phyloP scores from a whole-genome alignment of 2,113 vertebrate species.

The Corydoras sp. region DNA sequence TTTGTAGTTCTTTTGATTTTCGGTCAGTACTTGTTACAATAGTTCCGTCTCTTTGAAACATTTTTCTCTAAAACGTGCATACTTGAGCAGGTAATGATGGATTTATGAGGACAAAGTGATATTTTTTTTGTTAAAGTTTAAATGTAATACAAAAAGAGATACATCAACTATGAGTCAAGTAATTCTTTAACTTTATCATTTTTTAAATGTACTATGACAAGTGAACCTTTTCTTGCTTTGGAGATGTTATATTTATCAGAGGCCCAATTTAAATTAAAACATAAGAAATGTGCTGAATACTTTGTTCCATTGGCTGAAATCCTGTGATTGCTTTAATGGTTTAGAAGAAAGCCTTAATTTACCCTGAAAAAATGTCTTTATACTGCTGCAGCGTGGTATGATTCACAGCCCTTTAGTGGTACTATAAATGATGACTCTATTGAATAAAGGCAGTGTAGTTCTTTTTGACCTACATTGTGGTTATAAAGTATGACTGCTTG shows the following conservation, averaged over 20 bases:
- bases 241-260: neutral
- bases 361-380: neutral
- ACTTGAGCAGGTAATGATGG: too few species aligned
- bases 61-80: too few species aligned
- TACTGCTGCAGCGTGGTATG: slow-evolving; percentile 1
- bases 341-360: slow-evolving; percentile 3
- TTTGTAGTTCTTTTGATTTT: too few species aligned
- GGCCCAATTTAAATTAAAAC: neutral
- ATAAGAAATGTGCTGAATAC: neutral
- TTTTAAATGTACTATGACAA: neutral
- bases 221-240: neutral
- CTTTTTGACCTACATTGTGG: neutral
- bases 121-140: too few species aligned
- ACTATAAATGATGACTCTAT: slow-evolving; percentile 2
- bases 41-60: too few species aligned
- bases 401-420: neutral
- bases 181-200: neutral
- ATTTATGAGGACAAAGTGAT: too few species aligned
- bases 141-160: too few species aligned
- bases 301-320: neutral
- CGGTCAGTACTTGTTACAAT: too few species aligned
- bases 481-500: too few species aligned
- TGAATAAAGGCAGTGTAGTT: neutral
- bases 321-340: neutral
- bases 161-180: neutral